Evolutionary conservation across 2,888 invertebrate genomes (phyloP).

Genomic region (Globia sparganii): DNA sequence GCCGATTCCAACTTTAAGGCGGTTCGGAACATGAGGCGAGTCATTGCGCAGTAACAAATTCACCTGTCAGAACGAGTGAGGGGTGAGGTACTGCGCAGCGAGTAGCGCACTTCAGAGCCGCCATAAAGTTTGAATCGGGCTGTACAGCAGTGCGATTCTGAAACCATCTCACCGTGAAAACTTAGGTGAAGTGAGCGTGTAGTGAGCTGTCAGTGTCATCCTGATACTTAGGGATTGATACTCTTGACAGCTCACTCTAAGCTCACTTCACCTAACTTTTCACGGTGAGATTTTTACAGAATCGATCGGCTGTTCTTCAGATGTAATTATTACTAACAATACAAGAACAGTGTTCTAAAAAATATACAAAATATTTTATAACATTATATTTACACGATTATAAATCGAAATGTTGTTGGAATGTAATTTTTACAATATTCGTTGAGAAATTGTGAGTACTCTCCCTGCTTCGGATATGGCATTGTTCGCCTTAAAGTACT

Average conservation of each 20-base stretch:
- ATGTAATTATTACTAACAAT: conserved; percentile 77
- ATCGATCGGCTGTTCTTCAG: conserved; percentile 36
- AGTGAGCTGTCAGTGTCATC: no score
- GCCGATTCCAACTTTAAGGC: not conserved
- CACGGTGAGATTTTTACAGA: no score
- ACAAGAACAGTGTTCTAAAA: conserved; percentile 69
- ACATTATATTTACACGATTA: conserved; percentile 81
- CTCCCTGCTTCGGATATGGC: conserved; percentile 83
- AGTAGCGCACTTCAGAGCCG: not conserved
- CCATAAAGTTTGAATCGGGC: not conserved
- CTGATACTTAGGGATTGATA: no score
- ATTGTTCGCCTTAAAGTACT: conserved; percentile 87
- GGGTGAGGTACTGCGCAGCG: not conserved
- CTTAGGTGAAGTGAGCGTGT: no score
- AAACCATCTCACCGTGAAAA: no score
- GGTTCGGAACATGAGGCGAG: not conserved
- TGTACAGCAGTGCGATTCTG: no score
- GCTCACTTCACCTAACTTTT: no score
- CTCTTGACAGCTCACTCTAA: no score
- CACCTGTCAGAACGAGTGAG: not conserved
- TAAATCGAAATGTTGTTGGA: conserved; percentile 77
- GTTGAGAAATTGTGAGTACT: conserved; percentile 69
- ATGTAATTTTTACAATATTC: conserved; percentile 70
- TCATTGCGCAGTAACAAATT: not conserved
- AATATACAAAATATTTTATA: conserved; percentile 82